phyloP scores from a whole-genome alignment of 2,797 vertebrate species.

The Spea hammondii region DNA sequence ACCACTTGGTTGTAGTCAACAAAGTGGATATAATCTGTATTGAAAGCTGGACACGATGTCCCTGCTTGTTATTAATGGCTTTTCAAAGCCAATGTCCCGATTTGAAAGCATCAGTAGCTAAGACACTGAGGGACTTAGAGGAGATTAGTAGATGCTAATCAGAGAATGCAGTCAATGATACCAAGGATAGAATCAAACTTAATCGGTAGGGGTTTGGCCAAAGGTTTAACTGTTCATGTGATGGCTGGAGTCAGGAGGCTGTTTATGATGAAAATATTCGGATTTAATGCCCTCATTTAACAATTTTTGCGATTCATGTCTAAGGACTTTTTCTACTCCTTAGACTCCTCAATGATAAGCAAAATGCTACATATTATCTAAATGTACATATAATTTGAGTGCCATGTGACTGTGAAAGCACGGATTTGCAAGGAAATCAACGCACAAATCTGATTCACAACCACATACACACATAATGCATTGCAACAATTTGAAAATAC shows the following conservation, averaged over 20 bases:
- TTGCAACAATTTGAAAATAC: no score
- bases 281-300: no score
- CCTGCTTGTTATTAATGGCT: conserved; percentile 3
- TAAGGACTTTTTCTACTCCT: no score
- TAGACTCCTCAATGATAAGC: no score
- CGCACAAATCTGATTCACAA: no score
- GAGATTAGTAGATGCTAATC: conserved; percentile 53
- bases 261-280: no score
- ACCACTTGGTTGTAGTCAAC: not conserved
- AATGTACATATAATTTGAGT: no score
- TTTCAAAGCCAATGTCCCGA: conserved; percentile 7
- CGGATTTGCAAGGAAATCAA: no score
- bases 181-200: conserved; percentile 26
- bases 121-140: conserved; percentile 41
- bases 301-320: no score
- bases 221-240: not conserved
- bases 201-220: conserved; percentile 11
- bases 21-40: not conserved
- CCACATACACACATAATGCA: no score
- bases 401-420: no score
- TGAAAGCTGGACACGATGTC: not conserved
- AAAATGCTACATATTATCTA: no score
- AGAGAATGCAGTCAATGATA: conserved; percentile 48
- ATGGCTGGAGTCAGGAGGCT: not conserved
- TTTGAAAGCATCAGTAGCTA: conserved; percentile 36